These are phyloP conservation scores for Chionodraco myersi DNA, from an alignment of 2,113 vertebrate genomes.

Conservation along the genomic window DNA sequence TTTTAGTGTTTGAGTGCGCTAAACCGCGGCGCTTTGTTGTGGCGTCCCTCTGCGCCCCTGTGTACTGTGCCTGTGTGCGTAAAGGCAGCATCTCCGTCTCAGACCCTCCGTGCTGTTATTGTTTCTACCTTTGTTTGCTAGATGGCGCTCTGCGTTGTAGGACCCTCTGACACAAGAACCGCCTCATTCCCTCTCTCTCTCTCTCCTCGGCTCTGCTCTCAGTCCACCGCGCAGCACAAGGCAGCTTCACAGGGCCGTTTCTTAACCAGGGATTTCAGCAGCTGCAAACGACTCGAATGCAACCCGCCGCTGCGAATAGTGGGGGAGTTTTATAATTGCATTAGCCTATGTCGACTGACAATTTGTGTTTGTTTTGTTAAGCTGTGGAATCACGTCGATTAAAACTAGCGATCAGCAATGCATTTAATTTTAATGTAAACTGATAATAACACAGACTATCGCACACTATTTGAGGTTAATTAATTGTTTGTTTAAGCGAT, in stretches of 20 bases:
- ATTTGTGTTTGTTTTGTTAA: conserved; percentile 51
- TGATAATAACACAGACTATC: conserved; percentile 28
- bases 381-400: conserved; percentile 48
- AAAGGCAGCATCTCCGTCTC: conserved; percentile 55
- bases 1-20: conserved; percentile 40
- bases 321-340: conserved; percentile 45
- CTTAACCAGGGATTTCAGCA: conserved; percentile 50
- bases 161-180: conserved; percentile 81
- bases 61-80: conserved; percentile 47
- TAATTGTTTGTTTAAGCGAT: conserved; percentile 51
- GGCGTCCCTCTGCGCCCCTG: conserved; percentile 61
- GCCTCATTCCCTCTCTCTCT: conserved; percentile 62
- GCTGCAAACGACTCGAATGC: conserved; percentile 41
- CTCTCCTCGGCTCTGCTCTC: conserved; percentile 47
- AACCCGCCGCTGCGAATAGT: conserved; percentile 20
- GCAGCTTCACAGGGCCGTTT: conserved; percentile 38
- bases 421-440: conserved; percentile 47
- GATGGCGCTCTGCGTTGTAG: conserved; percentile 94
- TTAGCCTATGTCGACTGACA: conserved; percentile 38
- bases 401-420: conserved; percentile 52
- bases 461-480: conserved; percentile 41
- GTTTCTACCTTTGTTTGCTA: conserved; percentile 91
- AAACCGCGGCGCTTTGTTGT: conserved; percentile 58
- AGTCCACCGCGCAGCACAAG: conserved; percentile 47
- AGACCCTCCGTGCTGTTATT: conserved; percentile 77